Percentiles rank a stretch among this genome's conserved stretches.
Conservation (phyloP, 2,113 vertebrate species). For the Recurvirostra avosetta region DNA sequence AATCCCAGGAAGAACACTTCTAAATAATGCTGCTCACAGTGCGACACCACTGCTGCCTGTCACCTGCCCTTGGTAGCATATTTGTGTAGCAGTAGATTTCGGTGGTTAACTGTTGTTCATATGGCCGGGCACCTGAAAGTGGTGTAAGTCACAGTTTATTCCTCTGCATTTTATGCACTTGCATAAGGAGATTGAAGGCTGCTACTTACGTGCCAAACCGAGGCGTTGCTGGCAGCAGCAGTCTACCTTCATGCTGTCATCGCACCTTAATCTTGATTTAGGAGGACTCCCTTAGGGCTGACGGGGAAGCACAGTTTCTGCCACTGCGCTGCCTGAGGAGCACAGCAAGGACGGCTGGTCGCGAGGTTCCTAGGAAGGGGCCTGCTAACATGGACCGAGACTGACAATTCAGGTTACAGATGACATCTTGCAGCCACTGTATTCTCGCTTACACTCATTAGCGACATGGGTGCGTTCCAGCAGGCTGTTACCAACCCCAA, state of each 20-base stretch:
- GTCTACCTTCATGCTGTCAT: neutral
- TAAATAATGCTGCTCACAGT: neutral
- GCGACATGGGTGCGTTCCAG: neutral
- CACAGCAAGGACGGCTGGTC: accelerated
- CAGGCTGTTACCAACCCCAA: neutral
- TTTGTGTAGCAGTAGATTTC: neutral
- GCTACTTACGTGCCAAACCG: neutral
- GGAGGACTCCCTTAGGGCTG: neutral
- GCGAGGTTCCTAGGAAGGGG: neutral
- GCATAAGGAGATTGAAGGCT: neutral
- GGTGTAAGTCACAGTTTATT: neutral
- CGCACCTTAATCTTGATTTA: neutral
- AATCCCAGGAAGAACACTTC: neutral
- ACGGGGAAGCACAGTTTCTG: neutral
- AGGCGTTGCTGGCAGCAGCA: neutral
- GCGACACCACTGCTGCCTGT: neutral
- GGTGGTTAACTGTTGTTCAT: neutral
- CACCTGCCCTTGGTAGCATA: neutral
- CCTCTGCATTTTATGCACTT: neutral
- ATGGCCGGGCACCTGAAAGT: neutral
- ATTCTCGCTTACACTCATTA: neutral
- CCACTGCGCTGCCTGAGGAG: neutral
- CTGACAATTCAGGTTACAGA: accelerated
- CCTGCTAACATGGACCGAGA: neutral
- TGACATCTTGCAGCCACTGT: accelerated